Conservation (phyloP, 2,797 vertebrate species). For the Platyrinchus mystaceus region DNA sequence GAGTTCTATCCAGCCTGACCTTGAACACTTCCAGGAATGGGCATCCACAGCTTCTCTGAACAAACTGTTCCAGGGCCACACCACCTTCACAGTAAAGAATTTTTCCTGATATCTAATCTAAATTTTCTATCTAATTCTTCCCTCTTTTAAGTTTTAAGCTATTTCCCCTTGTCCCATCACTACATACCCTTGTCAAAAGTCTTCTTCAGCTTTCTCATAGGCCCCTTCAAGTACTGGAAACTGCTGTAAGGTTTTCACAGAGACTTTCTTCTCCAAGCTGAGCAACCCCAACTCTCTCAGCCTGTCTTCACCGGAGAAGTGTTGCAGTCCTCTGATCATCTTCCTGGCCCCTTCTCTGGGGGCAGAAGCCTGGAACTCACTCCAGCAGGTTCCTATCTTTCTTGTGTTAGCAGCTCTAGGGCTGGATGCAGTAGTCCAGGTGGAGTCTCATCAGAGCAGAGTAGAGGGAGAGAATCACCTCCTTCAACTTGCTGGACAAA, state of each 20-base stretch:
- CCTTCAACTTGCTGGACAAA: not conserved
- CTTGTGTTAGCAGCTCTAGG: not conserved
- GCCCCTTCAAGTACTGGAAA: not conserved
- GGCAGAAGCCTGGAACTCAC: not conserved
- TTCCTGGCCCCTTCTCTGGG: not conserved
- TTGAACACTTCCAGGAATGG: not conserved
- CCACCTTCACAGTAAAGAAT: not conserved
- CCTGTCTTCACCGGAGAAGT: not conserved
- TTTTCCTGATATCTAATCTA: not conserved
- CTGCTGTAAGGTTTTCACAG: not conserved
- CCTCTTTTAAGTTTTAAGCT: not conserved
- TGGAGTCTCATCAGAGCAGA: not conserved
- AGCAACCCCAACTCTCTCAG: not conserved
- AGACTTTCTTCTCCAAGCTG: not conserved
- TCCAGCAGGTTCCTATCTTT: not conserved
- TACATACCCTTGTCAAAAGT: not conserved
- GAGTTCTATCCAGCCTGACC: not conserved
- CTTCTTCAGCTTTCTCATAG: not conserved
- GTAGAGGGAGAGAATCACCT: not conserved
- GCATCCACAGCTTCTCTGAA: not conserved
- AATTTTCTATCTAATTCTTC: not conserved
- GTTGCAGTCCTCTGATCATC: not conserved
- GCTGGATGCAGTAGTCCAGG: not conserved
- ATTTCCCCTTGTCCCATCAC: not conserved
- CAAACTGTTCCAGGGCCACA: not conserved